A percentile compares a stretch with the other conserved stretches of the same genome.
Conservation (phyloP, 2,797 vertebrate species). For the Spheniscus humboldti region DNA sequence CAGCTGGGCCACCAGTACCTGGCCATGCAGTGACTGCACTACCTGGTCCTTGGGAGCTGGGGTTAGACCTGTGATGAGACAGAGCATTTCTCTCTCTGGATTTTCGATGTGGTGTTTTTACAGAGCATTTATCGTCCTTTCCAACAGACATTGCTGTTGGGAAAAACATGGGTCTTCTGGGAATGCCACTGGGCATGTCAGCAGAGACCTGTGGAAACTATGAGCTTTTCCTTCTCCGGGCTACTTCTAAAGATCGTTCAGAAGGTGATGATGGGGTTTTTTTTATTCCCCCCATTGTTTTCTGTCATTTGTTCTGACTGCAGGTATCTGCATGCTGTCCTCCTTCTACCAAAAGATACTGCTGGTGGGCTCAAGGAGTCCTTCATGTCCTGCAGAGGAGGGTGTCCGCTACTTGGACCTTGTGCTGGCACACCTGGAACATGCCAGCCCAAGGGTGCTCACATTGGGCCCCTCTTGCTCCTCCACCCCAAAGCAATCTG, state of each 20-base stretch:
- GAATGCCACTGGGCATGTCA: background rate
- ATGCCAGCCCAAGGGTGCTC: background rate
- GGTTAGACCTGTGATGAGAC: background rate
- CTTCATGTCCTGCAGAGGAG: background rate
- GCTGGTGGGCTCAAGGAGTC: background rate
- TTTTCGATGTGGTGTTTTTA: background rate
- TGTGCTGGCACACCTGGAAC: background rate
- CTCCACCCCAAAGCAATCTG: background rate
- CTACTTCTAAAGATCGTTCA: background rate
- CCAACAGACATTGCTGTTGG: background rate
- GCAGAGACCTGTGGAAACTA: background rate
- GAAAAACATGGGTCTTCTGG: background rate
- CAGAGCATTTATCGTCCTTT: background rate
- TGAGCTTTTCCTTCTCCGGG: background rate
- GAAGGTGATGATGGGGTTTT: background rate
- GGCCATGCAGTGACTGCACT: background rate
- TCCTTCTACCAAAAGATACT: background rate
- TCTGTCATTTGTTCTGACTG: background rate
- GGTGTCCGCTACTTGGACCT: background rate
- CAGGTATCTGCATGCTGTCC: background rate
- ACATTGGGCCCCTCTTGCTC: background rate
- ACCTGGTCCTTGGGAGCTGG: background rate
- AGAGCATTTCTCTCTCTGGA: background rate
- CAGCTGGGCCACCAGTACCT: background rate
- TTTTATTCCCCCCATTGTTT: background rate